A percentile compares a stretch with the other conserved stretches of the same genome.
Conservation (phyloP, 2,113 vertebrate genomes). For the Podilymbus podiceps region DNA sequence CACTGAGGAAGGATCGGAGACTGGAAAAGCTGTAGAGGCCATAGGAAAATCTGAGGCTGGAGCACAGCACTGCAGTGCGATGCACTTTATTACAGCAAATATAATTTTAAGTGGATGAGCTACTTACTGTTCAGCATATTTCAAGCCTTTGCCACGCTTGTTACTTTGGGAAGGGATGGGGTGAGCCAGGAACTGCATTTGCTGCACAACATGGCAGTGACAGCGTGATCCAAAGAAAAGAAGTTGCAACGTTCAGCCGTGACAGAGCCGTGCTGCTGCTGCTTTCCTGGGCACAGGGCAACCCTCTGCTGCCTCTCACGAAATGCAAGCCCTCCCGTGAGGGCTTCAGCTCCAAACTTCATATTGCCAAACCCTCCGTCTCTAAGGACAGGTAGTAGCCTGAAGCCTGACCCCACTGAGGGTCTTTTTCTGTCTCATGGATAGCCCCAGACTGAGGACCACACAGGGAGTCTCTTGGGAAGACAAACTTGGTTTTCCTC, state of each 20-base stretch:
- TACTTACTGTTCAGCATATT: not conserved
- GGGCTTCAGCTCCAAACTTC: not conserved
- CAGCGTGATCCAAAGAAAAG: not conserved
- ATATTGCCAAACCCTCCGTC: not conserved
- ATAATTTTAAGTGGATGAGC: not conserved
- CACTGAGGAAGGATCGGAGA: slow-evolving; percentile 6
- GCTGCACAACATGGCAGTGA: not conserved
- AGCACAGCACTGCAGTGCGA: not conserved
- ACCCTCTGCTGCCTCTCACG: not conserved
- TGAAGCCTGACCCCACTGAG: not conserved
- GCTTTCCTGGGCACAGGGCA: not conserved
- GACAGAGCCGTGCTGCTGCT: not conserved
- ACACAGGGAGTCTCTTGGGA: not conserved
- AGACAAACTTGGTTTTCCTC: not conserved
- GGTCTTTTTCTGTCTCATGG: not conserved
- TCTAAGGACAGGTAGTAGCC: not conserved
- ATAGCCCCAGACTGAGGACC: not conserved
- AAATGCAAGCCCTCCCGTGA: not conserved
- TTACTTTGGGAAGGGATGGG: not conserved
- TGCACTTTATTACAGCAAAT: not conserved
- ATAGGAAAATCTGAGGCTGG: not conserved
- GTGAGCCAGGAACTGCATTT: not conserved
- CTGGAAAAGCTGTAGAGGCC: not conserved
- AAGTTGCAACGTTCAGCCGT: not conserved
- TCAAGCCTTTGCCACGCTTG: not conserved